A percentile compares a stretch with the other conserved stretches of the same genome.
phyloP scores from a whole-genome alignment of 2,797 vertebrate species.

The Sciurus vulgaris region DNA sequence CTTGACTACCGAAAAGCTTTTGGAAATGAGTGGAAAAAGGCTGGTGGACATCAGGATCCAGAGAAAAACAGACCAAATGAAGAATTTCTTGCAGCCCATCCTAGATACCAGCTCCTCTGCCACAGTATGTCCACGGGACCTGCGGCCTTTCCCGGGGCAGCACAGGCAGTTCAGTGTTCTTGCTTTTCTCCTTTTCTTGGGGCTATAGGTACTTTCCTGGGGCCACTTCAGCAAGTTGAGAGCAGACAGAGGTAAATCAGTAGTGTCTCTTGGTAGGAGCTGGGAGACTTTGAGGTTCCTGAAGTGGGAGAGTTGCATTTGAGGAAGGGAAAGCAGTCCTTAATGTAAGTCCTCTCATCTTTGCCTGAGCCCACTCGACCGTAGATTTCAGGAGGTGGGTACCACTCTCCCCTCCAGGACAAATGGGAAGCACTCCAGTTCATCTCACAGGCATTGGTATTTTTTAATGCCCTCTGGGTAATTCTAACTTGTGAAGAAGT shows the following conservation, averaged over 20 bases:
- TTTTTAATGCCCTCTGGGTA: neutral
- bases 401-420: neutral
- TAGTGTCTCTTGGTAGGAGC: neutral
- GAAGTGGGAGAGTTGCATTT: neutral
- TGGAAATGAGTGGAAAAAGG: constrained; percentile 92
- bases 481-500: fast-evolving
- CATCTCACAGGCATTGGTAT: neutral
- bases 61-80: constrained; percentile 87
- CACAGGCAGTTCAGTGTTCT: fast-evolving
- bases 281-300: neutral
- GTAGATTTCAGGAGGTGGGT: neutral
- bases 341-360: neutral
- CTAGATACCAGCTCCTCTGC: constrained; percentile 91
- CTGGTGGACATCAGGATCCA: constrained; percentile 90
- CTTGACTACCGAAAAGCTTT: constrained; percentile 96
- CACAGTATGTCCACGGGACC: constrained; percentile 89
- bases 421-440: neutral
- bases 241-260: neutral
- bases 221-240: neutral
- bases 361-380: neutral
- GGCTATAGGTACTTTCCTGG: neutral
- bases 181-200: neutral
- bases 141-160: neutral
- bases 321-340: neutral
- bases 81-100: constrained; percentile 92